These are phyloP conservation scores for Yoshiicerus persimilis DNA, from an alignment of 1,140 invertebrate genomes.

Conservation along the genomic window DNA sequence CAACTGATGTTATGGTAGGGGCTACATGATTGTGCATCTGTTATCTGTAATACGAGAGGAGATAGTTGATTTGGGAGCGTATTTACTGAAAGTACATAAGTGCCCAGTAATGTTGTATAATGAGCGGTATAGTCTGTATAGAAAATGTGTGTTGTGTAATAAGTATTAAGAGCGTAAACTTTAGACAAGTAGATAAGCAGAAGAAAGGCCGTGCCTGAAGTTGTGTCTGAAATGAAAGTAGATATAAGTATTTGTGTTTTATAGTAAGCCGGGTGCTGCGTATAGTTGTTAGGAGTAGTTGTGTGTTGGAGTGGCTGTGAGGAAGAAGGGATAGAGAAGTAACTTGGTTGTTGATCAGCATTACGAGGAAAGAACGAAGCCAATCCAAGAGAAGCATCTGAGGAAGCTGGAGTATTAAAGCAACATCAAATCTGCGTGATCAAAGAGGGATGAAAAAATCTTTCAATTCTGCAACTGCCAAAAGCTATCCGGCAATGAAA, in stretches of 20 bases:
- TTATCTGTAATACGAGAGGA: too few relatives aligned
- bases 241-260: not conserved
- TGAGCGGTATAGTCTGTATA: too few relatives aligned
- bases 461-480: conserved; percentile 48
- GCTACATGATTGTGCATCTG: too few relatives aligned
- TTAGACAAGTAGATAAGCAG: not conserved
- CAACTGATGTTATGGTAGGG: too few relatives aligned
- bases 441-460: conserved; percentile 46
- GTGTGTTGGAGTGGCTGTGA: not conserved
- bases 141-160: not conserved
- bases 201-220: not conserved
- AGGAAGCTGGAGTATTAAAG: not conserved
- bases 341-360: too few relatives aligned
- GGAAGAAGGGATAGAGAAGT: not conserved
- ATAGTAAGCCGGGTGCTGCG: not conserved
- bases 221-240: not conserved
- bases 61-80: too few relatives aligned
- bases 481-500: conserved; percentile 49
- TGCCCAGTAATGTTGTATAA: too few relatives aligned
- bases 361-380: too few relatives aligned
- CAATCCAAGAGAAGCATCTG: not conserved
- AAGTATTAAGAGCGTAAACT: not conserved
- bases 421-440: conserved; percentile 45
- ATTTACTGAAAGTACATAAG: too few relatives aligned
- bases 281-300: not conserved